A percentile compares a stretch with the other conserved stretches of the same genome.
These are phyloP conservation scores for Pyrocoelia pectoralis DNA, from an alignment of 2,888 invertebrate species.

Conservation along the genomic window DNA sequence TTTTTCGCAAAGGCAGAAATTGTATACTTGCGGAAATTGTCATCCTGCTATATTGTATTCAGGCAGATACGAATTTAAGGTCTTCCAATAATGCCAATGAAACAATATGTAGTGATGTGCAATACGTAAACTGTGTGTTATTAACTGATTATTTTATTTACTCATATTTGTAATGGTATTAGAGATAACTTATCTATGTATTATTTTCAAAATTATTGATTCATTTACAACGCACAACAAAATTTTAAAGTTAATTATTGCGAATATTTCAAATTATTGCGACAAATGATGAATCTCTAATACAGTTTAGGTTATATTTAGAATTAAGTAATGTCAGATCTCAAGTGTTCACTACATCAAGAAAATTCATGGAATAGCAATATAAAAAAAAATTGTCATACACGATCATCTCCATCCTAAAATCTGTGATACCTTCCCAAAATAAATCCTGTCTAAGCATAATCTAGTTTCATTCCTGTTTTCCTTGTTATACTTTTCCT, in stretches of 20 bases:
- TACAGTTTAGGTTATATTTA: slow-evolving; percentile 31
- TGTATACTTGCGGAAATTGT: slow-evolving; percentile 28
- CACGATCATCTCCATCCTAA: slow-evolving; percentile 43
- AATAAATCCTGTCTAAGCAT: slow-evolving; percentile 32
- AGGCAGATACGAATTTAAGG: slow-evolving; percentile 31
- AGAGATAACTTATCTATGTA: slow-evolving; percentile 15
- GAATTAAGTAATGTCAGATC: slow-evolving; percentile 34
- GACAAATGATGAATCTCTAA: slow-evolving; percentile 32
- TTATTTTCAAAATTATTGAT: slow-evolving; percentile 9
- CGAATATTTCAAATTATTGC: slow-evolving; percentile 15
- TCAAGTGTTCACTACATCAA: slow-evolving; percentile 38
- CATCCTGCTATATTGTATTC: slow-evolving; percentile 38
- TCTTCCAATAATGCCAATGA: slow-evolving; percentile 37
- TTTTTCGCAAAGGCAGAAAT: slow-evolving; percentile 10
- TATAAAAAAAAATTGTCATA: slow-evolving; percentile 38
- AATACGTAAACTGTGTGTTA: slow-evolving; percentile 27
- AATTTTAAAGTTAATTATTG: slow-evolving; percentile 18
- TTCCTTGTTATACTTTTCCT: neutral
- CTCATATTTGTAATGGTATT: slow-evolving; percentile 30
- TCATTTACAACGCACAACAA: slow-evolving; percentile 26
- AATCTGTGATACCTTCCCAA: slow-evolving; percentile 45
- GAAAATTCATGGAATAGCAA: slow-evolving; percentile 36
- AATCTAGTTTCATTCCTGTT: slow-evolving; percentile 7
- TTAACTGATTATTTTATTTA: slow-evolving; percentile 20
- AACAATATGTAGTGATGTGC: slow-evolving; percentile 38